Percentiles rank a stretch among this genome's conserved stretches.
Conservation (phyloP, 2,888 invertebrate species). For the Malthinus seriepunctatus region DNA sequence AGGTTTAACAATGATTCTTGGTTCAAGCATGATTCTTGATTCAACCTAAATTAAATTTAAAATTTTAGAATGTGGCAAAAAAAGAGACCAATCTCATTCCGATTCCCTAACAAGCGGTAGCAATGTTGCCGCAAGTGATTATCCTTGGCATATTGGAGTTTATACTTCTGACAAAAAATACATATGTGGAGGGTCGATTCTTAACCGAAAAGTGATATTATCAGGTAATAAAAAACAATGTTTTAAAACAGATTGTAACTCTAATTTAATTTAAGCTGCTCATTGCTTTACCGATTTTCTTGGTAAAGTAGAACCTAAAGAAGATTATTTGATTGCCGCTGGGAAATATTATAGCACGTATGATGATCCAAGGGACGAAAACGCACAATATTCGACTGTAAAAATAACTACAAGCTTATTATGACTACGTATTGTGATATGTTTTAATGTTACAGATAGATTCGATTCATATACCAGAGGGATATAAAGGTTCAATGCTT, state of each 20-base stretch:
- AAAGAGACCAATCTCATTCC: no score
- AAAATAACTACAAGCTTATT: no score
- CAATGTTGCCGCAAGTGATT: no score
- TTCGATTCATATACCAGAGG: conserved; percentile 31
- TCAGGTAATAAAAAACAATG: not conserved
- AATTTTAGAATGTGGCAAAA: no score
- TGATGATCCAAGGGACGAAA: conserved; percentile 35
- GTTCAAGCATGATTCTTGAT: no score
- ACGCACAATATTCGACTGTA: not conserved
- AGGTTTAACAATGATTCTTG: no score
- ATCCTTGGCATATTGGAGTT: not conserved
- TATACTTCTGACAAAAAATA: not conserved
- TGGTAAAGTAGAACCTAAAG: conserved; percentile 18
- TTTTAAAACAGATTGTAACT: not conserved
- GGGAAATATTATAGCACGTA: conserved; percentile 44
- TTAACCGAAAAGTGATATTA: not conserved
- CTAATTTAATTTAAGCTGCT: not conserved
- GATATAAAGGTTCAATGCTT: conserved; percentile 36
- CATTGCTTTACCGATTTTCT: not conserved
- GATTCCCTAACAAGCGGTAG: no score
- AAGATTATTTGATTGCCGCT: conserved; percentile 36
- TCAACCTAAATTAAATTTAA: no score
- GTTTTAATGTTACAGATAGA: no score
- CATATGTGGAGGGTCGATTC: not conserved
- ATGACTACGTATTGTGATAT: no score